A percentile compares a stretch with the other conserved stretches of the same genome.
Conservation (phyloP, 2,113 vertebrate genomes). For the Microcebus tavaratra region DNA sequence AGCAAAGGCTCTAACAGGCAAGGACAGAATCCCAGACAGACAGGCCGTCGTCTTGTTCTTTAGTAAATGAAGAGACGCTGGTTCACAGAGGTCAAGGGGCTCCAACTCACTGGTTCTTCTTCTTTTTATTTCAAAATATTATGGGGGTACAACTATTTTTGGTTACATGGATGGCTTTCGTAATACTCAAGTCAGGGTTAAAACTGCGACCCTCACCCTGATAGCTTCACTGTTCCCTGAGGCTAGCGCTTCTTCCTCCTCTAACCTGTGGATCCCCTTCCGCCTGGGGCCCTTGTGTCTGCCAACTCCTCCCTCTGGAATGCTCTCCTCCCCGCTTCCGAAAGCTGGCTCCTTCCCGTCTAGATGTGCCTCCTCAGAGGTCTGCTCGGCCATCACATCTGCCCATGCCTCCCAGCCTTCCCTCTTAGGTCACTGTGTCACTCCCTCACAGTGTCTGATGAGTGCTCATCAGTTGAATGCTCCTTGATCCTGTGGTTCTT, state of each 20-base stretch:
- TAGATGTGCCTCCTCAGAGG: neutral
- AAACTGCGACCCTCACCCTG: no score
- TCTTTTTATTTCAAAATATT: no score
- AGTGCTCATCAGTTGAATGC: neutral
- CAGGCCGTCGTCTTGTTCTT: neutral
- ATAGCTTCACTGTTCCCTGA: no score
- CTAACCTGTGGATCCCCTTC: neutral
- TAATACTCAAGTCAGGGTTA: no score
- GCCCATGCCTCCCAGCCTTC: neutral
- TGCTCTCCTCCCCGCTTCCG: neutral
- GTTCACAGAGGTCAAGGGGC: neutral
- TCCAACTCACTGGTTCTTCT: neutral
- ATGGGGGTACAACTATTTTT: no score
- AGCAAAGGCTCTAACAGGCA: neutral
- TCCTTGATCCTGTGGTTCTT: neutral
- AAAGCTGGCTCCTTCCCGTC: neutral
- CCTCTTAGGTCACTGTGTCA: neutral
- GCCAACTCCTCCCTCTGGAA: neutral
- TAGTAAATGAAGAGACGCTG: neutral
- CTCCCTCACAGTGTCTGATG: neutral
- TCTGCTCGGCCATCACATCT: neutral
- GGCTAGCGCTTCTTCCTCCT: neutral
- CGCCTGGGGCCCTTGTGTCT: neutral
- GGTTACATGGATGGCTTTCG: no score
- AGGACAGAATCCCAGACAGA: neutral